Evolutionary conservation across 2,888 invertebrate species (phyloP), one percentile per base, ranked within the genome.

Genomic region (Cataglyphis rosenhaueri): DNA sequence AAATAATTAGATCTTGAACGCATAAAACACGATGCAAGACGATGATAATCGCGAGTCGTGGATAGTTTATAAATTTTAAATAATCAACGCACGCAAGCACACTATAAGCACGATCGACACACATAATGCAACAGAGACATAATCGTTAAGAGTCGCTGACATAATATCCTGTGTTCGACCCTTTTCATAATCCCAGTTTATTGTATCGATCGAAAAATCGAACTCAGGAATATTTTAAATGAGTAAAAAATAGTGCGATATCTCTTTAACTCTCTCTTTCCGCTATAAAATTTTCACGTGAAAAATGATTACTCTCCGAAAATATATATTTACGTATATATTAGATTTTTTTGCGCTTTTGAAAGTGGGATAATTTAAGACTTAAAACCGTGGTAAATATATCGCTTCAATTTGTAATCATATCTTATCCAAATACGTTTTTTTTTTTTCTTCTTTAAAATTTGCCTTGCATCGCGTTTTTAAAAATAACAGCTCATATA

Each of bases 51-150:
- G 48, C 48, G 41, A 10, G n/a, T 48, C 44, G 55, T 29, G 76
- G 48, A 52, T n/a, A 59, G 75, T 64, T 70, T 70, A 86, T 78
- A 81, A 86, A 84, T 86, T 83, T 76, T 64, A 48, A 81, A 68
- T 81, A 81, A 82, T 62, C 73, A 41, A 32, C 64, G 44, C 81
- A 85, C 81, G 84, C 86, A 59, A 86, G n/a, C 4, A 1, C 55
- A 75, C 64, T 78, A 62, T 73, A 32, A 35, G 41, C 41, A 59
- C 71, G n/a, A 18, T 55, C 8, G 48, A 4, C 29, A 57, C 32
- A 73, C 8, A 59, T 32, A 44, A 71, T 15, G 32, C 18, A n/a
- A 32, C 41, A 35, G 10, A 32, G 44, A 59, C 32, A 79, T 59
- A 38, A 52, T 15, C 21, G 62, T 81, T 81, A 62, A 79, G 41